Percentiles rank a stretch among this genome's conserved stretches.
phyloP scores from a whole-genome alignment of 2,797 vertebrate genomes.

The Synanceia verrucosa region DNA sequence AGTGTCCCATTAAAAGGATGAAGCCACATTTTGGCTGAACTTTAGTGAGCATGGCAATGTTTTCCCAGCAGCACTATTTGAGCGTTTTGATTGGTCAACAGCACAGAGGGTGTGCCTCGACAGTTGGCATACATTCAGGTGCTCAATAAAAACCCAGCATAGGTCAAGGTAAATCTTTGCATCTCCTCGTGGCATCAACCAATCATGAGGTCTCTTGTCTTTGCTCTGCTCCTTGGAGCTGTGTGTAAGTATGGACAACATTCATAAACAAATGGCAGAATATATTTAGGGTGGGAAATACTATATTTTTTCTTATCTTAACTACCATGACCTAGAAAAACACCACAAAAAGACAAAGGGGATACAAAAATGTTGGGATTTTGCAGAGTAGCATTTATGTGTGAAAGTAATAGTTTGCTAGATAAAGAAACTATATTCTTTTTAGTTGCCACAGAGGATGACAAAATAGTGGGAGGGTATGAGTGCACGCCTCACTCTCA shows the following conservation, averaged over 20 bases:
- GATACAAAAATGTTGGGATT: too few species aligned
- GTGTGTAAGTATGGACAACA: constrained; percentile 31
- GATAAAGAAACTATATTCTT: too few species aligned
- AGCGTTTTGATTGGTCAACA: constrained; percentile 23
- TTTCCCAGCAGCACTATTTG: neutral
- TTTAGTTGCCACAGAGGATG: constrained; percentile 52
- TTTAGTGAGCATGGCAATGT: neutral
- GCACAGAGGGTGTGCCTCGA: neutral
- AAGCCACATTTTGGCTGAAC: neutral
- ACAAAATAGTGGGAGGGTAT: constrained; percentile 70
- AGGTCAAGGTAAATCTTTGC: neutral
- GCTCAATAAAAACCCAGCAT: constrained; percentile 13
- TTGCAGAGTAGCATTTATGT: too few species aligned
- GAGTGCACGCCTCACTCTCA: constrained; percentile 63
- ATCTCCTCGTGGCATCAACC: constrained; percentile 6
- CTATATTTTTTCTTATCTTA: neutral
- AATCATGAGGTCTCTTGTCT: constrained; percentile 42
- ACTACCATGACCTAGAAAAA: neutral
- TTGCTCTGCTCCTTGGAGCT: constrained; percentile 29
- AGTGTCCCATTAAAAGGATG: neutral
- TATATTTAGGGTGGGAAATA: neutral
- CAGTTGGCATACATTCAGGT: neutral
- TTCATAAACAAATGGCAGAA: neutral
- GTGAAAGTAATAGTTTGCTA: too few species aligned
- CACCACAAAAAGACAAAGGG: neutral